These are phyloP conservation scores for Caenorhabditis imperialis DNA, from an alignment of 2,888 invertebrate genomes.

Conservation along the genomic window DNA sequence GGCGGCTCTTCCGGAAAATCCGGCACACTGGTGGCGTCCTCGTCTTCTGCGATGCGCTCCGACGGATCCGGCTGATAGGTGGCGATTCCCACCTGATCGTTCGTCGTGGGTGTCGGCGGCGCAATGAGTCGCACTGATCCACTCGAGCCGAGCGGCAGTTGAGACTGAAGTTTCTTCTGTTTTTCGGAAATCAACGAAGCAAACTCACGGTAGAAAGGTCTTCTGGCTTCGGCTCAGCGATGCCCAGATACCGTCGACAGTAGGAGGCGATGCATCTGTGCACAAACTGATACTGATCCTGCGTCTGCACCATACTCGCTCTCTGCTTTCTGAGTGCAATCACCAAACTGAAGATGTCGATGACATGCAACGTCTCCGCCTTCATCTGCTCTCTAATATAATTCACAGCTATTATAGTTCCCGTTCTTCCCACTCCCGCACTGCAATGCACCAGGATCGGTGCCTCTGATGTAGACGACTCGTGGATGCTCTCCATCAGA, in stretches of 20 bases:
- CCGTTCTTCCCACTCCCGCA: slow-evolving; percentile 74
- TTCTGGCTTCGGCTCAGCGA: slow-evolving; percentile 34
- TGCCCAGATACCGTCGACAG: slow-evolving; percentile 54
- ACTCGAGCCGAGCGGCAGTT: background rate
- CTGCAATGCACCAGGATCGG: slow-evolving; percentile 75
- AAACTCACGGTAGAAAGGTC: slow-evolving; percentile 1
- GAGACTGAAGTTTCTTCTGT: background rate
- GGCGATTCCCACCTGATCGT: slow-evolving; percentile 1
- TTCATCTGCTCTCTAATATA: slow-evolving; percentile 66
- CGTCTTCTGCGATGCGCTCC: slow-evolving; percentile 27
- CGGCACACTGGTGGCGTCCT: slow-evolving; percentile 46
- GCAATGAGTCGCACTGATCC: slow-evolving; percentile 31
- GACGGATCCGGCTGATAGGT: slow-evolving; percentile 9
- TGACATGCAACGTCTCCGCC: slow-evolving; percentile 38
- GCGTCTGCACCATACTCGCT: slow-evolving; percentile 73
- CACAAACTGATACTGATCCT: slow-evolving; percentile 73
- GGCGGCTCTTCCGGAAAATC: slow-evolving; percentile 66
- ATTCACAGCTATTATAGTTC: slow-evolving; percentile 73
- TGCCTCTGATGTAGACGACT: slow-evolving; percentile 8
- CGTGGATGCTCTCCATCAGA: slow-evolving; percentile 63
- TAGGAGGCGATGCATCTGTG: slow-evolving; percentile 71
- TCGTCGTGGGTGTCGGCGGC: slow-evolving; percentile 48
- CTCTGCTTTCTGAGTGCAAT: slow-evolving; percentile 67
- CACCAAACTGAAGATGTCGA: slow-evolving; percentile 68
- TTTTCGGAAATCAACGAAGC: background rate